phyloP scores from a whole-genome alignment of 2,113 vertebrate species.

The Solea senegalensis region DNA sequence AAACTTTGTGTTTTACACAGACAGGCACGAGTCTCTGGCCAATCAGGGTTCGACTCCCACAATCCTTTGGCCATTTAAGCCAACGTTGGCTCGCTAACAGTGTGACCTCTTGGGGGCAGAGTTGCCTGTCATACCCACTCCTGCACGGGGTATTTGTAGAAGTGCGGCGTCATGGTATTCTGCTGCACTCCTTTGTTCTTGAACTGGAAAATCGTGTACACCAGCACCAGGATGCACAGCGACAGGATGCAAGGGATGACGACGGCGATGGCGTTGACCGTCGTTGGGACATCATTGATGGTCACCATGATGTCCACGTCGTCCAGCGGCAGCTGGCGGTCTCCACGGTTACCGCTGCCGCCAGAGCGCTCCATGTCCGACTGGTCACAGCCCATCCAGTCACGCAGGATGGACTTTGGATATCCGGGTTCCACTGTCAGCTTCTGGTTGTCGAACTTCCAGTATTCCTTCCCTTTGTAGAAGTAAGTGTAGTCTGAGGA shows the following conservation, averaged over 20 bases:
- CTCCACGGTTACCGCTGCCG: slow-evolving; percentile 81
- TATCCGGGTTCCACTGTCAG: slow-evolving; percentile 94
- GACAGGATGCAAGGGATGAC: slow-evolving; percentile 98
- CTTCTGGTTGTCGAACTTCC: slow-evolving; percentile 99
- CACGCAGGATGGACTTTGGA: slow-evolving; percentile 93
- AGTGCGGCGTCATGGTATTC: slow-evolving; percentile 83
- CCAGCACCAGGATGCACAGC: slow-evolving; percentile 96
- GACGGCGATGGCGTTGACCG: slow-evolving; percentile 96
- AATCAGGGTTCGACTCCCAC: slow-evolving; percentile 1
- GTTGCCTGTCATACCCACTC: slow-evolving; percentile 95
- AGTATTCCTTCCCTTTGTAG: slow-evolving; percentile 98
- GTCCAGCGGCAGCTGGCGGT: slow-evolving; percentile 89
- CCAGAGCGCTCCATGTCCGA: slow-evolving; percentile 87
- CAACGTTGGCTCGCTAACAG: not conserved
- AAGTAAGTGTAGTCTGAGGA: slow-evolving; percentile 97
- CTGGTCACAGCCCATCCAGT: slow-evolving; percentile 99
- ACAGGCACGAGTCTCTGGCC: slow-evolving; percentile 69
- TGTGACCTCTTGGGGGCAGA: slow-evolving; percentile 4
- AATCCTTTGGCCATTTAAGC: not conserved
- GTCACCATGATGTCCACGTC: slow-evolving; percentile 98
- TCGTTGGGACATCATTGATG: slow-evolving; percentile 93
- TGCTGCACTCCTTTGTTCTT: slow-evolving; percentile 98
- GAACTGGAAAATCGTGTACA: slow-evolving; percentile 99
- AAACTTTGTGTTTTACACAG: slow-evolving; percentile 35
- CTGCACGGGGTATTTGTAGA: slow-evolving; percentile 98